Evolutionary conservation across 2,113 vertebrate genomes (phyloP).

Genomic region (Emydocephalus ijimae): DNA sequence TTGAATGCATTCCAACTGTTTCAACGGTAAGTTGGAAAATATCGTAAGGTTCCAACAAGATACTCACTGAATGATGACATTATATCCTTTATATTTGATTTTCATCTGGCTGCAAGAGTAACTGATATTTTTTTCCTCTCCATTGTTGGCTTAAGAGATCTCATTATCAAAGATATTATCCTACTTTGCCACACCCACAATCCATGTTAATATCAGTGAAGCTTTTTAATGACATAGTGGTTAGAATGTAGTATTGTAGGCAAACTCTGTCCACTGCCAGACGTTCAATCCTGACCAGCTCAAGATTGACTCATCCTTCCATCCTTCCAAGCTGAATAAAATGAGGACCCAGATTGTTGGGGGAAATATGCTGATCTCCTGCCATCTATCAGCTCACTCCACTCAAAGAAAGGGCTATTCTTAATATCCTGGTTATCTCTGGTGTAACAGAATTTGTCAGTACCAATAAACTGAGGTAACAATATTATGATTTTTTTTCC

Average conservation of each 20-base stretch:
- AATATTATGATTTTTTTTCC: neutral
- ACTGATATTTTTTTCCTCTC: neutral
- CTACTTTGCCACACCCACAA: neutral
- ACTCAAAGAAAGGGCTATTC: neutral
- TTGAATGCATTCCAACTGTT: neutral
- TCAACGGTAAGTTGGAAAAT: neutral
- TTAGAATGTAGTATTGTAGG: neutral
- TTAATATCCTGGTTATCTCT: neutral
- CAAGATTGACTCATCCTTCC: neutral
- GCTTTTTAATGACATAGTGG: neutral
- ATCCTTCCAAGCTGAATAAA: neutral
- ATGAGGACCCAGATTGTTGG: neutral
- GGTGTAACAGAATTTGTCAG: neutral
- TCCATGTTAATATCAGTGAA: neutral
- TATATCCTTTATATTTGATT: neutral
- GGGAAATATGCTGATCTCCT: neutral
- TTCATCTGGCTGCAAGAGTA: neutral
- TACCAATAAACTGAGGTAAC: neutral
- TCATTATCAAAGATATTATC: neutral
- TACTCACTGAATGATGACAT: neutral
- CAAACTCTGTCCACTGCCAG: neutral
- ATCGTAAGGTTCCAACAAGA: neutral
- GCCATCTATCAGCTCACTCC: neutral
- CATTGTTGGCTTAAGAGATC: neutral
- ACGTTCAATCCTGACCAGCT: neutral